phyloP scores from a whole-genome alignment of 1,140 invertebrate genomes.

The Sinonovacula constricta region DNA sequence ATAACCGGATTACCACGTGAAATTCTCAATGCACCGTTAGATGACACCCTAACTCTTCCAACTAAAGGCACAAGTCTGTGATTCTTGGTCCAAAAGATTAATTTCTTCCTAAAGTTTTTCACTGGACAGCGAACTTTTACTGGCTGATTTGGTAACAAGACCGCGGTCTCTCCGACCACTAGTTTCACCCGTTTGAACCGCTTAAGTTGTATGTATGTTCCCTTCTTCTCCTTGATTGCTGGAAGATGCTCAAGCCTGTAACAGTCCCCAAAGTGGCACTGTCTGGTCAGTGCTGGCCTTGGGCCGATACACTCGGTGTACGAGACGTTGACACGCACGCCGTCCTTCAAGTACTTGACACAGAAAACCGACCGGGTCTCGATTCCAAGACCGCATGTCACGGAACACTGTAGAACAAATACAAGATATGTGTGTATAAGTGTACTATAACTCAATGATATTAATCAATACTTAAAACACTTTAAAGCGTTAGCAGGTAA shows the following conservation, averaged over 20 bases:
- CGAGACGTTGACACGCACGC: slow-evolving; percentile 52
- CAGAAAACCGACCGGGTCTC: slow-evolving; percentile 87
- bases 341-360: slow-evolving; percentile 82
- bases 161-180: slow-evolving; percentile 53
- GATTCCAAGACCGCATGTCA: slow-evolving; percentile 83
- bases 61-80: slow-evolving; percentile 57
- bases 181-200: slow-evolving; percentile 50
- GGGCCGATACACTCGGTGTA: slow-evolving; percentile 50
- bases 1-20: slow-evolving; percentile 45
- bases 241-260: slow-evolving; percentile 47
- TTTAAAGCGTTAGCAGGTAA: too few species aligned
- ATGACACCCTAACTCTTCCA: slow-evolving; percentile 55
- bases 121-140: slow-evolving; percentile 61
- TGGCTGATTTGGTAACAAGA: slow-evolving; percentile 56
- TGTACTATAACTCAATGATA: too few species aligned
- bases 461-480: too few species aligned
- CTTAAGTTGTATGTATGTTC: slow-evolving; percentile 62
- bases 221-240: slow-evolving; percentile 59
- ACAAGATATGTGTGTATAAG: too few species aligned
- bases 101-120: too few species aligned
- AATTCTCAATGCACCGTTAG: slow-evolving; percentile 60
- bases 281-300: slow-evolving; percentile 41
- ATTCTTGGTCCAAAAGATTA: slow-evolving; percentile 63
- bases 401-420: slow-evolving; percentile 83
- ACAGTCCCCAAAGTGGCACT: slow-evolving; percentile 53